Evolutionary conservation across 1,140 invertebrate species (phyloP), one percentile per base, ranked within the genome.

Genomic region (Tachypleus tridentatus): DNA sequence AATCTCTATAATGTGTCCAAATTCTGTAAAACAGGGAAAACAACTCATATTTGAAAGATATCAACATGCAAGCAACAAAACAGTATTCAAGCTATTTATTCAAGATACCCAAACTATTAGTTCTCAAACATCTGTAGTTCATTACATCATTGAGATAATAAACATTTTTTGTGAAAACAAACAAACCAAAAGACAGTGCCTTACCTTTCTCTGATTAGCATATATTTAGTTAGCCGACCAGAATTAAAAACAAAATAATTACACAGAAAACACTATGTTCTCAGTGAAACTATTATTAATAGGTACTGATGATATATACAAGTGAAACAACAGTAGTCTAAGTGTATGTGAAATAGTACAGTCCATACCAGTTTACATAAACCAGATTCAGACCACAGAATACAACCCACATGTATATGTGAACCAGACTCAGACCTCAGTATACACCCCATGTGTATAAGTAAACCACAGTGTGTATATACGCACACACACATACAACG

Each of bases 1-100:
- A 51, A 93, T 86, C 76, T 95, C 91, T 49, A 95, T 76, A 7
- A 94, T 85, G 73, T 92, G 88, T 2, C 81, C 83, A 72, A 85
- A 88, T 65, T 86, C 84, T 74, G 72, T 50, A 64, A 65, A 56
- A 64, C 57, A 50, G 52, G 59, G 53, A 51, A 51, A 58, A 11
- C n/a, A 58, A 58, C 7, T 29, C 29, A 29, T 29, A 29, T 29
- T 29, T 29, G 29, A 29, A 29, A 29, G 29, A 29, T 29, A 29
- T 29, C 29, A 29, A 29, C 29, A 29, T 29, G 29, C 29, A 29
- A 29, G 29, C 29, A 29, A 29, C 29, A 29, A 29, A 29, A 29
- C 29, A 29, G 29, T 29, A 29, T 29, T 29, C 29, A 29, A 29
- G 29, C 29, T 29, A 29, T 59, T 59, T 47, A 29, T 59, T n/a